Evolutionary conservation across 2,888 invertebrate species (phyloP).

Genomic region (Noctua janthe): DNA sequence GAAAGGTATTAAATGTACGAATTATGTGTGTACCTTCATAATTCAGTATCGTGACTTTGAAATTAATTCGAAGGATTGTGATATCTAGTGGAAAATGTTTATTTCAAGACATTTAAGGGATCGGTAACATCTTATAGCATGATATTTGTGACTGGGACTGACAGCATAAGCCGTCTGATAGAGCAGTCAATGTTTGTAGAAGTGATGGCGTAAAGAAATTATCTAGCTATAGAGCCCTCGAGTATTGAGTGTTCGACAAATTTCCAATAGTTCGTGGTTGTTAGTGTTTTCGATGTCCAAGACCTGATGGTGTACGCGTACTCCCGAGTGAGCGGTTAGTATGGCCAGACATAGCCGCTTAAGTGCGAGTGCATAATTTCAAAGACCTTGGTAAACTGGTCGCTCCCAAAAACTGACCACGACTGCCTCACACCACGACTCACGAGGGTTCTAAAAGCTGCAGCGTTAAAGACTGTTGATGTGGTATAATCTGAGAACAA

Average conservation of each 20-base stretch:
- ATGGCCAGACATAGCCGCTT: conserved; percentile 17
- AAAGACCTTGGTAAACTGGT: background rate
- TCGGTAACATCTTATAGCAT: conserved; percentile 44
- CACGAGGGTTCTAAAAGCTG: conserved; percentile 28
- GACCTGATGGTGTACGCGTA: background rate
- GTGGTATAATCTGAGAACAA: conserved; percentile 31
- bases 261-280: background rate
- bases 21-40: conserved; percentile 54
- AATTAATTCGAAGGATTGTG: conserved; percentile 62
- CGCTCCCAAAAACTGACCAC: background rate
- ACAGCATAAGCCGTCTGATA: conserved; percentile 21
- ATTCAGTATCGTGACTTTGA: conserved; percentile 55
- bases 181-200: conserved; percentile 24
- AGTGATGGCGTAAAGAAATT: conserved; percentile 29
- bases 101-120: conserved; percentile 53
- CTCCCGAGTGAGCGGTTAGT: conserved; percentile 41
- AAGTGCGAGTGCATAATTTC: conserved; percentile 9
- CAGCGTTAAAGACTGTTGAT: conserved; percentile 28
- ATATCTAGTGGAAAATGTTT: conserved; percentile 58
- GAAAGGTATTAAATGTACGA: conserved; percentile 52
- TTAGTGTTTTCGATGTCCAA: background rate
- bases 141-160: conserved; percentile 49
- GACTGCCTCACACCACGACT: background rate
- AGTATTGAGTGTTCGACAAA: background rate
- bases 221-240: conserved; percentile 27